Evolutionary conservation across 2,797 vertebrate species (phyloP).

Genomic region (Salarias fasciatus): DNA sequence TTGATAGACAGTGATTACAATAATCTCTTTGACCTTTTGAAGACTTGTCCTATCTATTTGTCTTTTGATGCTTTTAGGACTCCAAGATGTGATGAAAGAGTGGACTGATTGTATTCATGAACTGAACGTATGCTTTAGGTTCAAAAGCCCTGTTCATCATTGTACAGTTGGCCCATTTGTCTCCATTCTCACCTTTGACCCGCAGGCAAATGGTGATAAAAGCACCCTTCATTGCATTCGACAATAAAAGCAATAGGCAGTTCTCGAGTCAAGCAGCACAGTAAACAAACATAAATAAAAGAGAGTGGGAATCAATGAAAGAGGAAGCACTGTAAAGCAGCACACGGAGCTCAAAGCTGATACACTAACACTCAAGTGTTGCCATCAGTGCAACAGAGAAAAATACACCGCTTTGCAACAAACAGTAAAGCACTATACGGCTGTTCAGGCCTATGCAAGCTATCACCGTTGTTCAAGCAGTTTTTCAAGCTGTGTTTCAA

Average conservation of each 20-base stretch:
- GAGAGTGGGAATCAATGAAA: conserved; percentile 76
- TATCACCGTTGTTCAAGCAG: background rate
- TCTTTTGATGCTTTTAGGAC: conserved; percentile 19
- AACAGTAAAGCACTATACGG: conserved; percentile 11
- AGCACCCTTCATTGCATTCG: conserved; percentile 82
- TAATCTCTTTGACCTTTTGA: conserved; percentile 37
- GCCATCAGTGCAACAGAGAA: conserved; percentile 29
- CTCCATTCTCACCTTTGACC: conserved; percentile 84
- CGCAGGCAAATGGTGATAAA: conserved; percentile 83
- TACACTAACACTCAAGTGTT: conserved; percentile 36
- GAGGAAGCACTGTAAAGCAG: conserved; percentile 61
- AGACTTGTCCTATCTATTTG: conserved; percentile 11
- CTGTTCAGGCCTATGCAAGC: conserved; percentile 12
- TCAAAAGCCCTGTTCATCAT: conserved; percentile 69
- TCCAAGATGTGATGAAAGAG: conserved; percentile 27
- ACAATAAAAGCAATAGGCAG: conserved; percentile 82
- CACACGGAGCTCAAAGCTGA: conserved; percentile 43
- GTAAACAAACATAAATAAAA: conserved; percentile 83
- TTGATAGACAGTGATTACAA: background rate
- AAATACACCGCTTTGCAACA: conserved; percentile 18
- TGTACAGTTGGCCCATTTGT: conserved; percentile 79
- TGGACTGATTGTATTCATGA: conserved; percentile 40
- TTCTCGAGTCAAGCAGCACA: conserved; percentile 75
- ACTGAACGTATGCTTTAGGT: conserved; percentile 55
- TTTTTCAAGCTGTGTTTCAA: no score